Evolutionary conservation across 2,888 invertebrate species (phyloP), one percentile per base, ranked within the genome.

Genomic region (Eupithecia inturbata): DNA sequence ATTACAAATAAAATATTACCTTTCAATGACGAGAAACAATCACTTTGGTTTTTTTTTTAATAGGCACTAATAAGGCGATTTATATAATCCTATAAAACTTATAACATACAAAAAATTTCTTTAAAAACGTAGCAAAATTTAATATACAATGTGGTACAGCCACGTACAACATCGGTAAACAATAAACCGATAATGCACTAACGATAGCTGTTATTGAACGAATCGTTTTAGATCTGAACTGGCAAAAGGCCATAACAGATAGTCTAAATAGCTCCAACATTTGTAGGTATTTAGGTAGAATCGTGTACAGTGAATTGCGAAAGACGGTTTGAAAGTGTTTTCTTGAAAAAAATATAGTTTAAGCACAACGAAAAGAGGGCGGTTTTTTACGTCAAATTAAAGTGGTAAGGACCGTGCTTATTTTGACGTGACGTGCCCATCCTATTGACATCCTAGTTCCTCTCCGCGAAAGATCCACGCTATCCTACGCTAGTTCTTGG

Each of bases 231-330:
- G 74, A 75, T 76, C 67, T 74, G 53, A 64, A 68, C 73, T 78
- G 78, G 78, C 78, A 70, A 53, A 62, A 36, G 71, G 75, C 78
- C 78, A 78, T 71, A 71, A 62, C 41, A 76, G 73, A 73, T 73
- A 71, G 60, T 73, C 19, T 33, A 53, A 73, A 76, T 71, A 73
- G 68, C 68, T 71, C 62, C 63, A 69, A 68, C 71, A 60, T n/a
- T 67, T n/a, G 36, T n/a, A 36, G 36, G 64, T 36, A 64, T 33
- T 64, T 64, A 36, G 63, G 63, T 63, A 36, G 31, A 31, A 0
- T 28, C 31, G 16, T 31, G 70, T 63, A 67, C 73, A 71, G 19
- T 72, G 33, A 60, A 3, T 22, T 14, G 31, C n/a, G 67, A 31
- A 72, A 31, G 64, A 36, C 36, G 39, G 14, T n/a, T n/a, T 45